A percentile compares a stretch with the other conserved stretches of the same genome.
Conservation (phyloP, 2,888 invertebrate species). For the Rotaria macrura region DNA sequence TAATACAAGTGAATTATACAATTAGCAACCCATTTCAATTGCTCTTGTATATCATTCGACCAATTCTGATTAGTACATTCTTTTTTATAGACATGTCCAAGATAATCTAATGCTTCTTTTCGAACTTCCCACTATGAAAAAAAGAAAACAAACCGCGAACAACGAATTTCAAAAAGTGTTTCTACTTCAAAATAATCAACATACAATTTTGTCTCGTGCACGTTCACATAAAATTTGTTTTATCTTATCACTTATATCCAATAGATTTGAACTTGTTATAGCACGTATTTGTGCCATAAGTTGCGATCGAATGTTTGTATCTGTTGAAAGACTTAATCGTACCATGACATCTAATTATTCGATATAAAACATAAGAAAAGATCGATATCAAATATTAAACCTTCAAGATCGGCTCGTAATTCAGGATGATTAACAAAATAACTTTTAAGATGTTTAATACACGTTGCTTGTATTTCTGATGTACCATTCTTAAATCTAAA, state of each 20-base stretch:
- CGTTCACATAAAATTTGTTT: not conserved
- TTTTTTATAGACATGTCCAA: not conserved
- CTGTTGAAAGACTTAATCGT: not conserved
- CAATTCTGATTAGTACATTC: not conserved
- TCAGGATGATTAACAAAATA: conserved; percentile 17
- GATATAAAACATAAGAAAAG: too few species aligned
- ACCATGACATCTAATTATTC: not conserved
- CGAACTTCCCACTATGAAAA: not conserved
- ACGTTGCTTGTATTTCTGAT: not conserved
- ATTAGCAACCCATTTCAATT: not conserved
- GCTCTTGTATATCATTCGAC: conserved; percentile 1
- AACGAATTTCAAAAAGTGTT: too few species aligned
- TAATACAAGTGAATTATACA: conserved; percentile 15
- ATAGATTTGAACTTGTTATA: not conserved
- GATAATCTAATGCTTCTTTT: conserved; percentile 9
- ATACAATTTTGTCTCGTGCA: not conserved
- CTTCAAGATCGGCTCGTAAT: not conserved
- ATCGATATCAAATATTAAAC: not conserved
- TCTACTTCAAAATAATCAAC: not conserved
- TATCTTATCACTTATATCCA: not conserved
- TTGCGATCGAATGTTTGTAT: not conserved
- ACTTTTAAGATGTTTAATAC: conserved; percentile 11
- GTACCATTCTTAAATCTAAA: conserved; percentile 18
- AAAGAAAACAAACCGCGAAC: not conserved
- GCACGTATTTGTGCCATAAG: not conserved